Percentiles rank a stretch among this genome's conserved stretches.
Evolutionary conservation across 2,797 vertebrate species (phyloP).

Genomic region (Valencia hispanica): DNA sequence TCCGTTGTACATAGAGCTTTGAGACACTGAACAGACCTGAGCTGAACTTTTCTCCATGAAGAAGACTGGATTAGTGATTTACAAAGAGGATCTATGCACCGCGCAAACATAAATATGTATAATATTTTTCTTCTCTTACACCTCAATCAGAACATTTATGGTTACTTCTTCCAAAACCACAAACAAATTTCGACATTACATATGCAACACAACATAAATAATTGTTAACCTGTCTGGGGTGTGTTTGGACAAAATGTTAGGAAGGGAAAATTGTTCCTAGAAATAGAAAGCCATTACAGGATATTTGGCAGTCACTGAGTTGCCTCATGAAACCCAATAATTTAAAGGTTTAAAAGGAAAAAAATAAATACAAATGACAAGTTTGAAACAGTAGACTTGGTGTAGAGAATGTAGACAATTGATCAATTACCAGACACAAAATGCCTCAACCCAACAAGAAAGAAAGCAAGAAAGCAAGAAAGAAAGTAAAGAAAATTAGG

Average conservation of each 20-base stretch:
- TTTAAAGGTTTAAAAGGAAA: slow-evolving; percentile 37
- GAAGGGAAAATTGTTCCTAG: slow-evolving; percentile 49
- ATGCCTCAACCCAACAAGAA: slow-evolving; percentile 38
- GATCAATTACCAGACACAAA: slow-evolving; percentile 59
- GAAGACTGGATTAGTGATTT: slow-evolving; percentile 11
- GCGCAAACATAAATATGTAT: slow-evolving; percentile 4
- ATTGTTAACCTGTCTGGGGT: slow-evolving; percentile 59
- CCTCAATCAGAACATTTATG: slow-evolving; percentile 54
- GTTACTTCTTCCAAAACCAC: slow-evolving; percentile 23
- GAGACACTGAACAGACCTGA: slow-evolving; percentile 7
- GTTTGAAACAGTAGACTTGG: slow-evolving; percentile 15
- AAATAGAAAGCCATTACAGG: slow-evolving; percentile 42
- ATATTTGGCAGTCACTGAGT: slow-evolving; percentile 48
- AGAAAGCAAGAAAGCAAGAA: slow-evolving; percentile 17
- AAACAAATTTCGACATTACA: slow-evolving; percentile 40
- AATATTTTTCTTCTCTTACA: slow-evolving; percentile 17
- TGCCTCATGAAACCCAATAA: slow-evolving; percentile 37
- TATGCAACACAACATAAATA: slow-evolving; percentile 32
- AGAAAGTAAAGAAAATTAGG: slow-evolving; percentile 12
- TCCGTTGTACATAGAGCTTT: not conserved
- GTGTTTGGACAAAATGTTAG: slow-evolving; percentile 34
- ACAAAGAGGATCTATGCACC: slow-evolving; percentile 10
- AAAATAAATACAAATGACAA: not conserved
- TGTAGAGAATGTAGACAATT: slow-evolving; percentile 47
- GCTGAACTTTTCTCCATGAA: not conserved